Conservation (phyloP, 2,797 vertebrate genomes). For the Telmatherina bonti region DNA sequence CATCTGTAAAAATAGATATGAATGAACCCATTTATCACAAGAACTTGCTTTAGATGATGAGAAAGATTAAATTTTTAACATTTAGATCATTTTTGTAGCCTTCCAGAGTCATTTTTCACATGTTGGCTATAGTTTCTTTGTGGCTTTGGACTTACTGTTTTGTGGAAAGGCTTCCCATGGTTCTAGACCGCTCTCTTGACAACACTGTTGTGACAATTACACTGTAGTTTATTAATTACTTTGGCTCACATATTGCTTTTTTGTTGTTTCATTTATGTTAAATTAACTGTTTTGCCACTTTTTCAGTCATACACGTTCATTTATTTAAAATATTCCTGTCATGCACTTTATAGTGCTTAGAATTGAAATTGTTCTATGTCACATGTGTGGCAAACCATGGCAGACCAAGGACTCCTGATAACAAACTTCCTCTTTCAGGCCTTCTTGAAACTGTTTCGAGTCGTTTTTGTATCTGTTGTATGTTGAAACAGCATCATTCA, state of each 20-base stretch:
- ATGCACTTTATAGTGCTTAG: neutral
- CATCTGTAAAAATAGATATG: no score
- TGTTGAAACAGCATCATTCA: slow-evolving; percentile 14
- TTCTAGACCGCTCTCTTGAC: neutral
- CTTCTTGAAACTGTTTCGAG: neutral
- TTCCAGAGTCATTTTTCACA: no score
- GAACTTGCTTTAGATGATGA: no score
- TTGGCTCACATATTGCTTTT: neutral
- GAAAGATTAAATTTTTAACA: no score
- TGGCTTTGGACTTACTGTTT: neutral
- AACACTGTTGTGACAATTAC: neutral
- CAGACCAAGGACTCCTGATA: slow-evolving; percentile 20
- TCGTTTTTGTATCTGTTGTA: neutral
- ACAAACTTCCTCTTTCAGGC: slow-evolving; percentile 18
- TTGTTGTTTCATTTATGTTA: no score
- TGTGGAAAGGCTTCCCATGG: neutral
- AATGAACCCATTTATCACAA: no score
- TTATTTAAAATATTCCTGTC: neutral
- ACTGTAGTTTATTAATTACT: neutral
- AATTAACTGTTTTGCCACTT: neutral
- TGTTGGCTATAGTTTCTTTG: neutral
- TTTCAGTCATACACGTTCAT: neutral
- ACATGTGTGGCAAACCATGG: slow-evolving; percentile 20
- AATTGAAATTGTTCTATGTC: neutral
- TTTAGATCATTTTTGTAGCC: neutral